A percentile compares a stretch with the other conserved stretches of the same genome.
These are phyloP conservation scores for Austrofundulus limnaeus DNA, from an alignment of 2,113 vertebrate genomes.

Conservation along the genomic window DNA sequence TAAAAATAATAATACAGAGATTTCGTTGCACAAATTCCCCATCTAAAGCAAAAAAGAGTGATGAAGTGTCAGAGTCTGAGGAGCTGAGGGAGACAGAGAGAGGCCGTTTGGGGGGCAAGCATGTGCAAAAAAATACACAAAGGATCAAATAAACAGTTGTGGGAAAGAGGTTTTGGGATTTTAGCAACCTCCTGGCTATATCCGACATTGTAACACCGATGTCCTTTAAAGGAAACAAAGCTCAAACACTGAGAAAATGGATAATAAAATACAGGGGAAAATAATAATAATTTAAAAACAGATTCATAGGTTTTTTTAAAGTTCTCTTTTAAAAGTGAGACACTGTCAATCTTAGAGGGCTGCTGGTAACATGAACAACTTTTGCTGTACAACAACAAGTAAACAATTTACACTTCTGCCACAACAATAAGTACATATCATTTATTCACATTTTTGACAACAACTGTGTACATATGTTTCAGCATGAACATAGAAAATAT, in stretches of 20 bases:
- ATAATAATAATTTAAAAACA: too few species aligned
- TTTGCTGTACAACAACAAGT: not conserved
- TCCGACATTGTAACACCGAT: not conserved
- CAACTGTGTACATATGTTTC: not conserved
- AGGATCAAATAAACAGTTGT: constrained; percentile 9
- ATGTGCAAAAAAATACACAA: constrained; percentile 1
- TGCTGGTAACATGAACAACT: not conserved
- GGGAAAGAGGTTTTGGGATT: constrained; percentile 4
- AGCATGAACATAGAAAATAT: not conserved
- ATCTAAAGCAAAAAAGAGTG: constrained; percentile 5
- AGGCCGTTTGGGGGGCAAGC: constrained; percentile 2
- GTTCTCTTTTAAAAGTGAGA: not conserved
- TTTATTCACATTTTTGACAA: not conserved
- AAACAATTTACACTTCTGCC: not conserved
- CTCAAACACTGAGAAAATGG: not conserved
- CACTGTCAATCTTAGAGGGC: not conserved
- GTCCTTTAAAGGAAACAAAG: constrained; percentile 8
- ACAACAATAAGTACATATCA: not conserved
- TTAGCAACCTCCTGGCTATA: not conserved
- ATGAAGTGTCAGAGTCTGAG: constrained; percentile 2
- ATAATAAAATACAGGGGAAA: not conserved
- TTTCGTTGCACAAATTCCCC: constrained; percentile 17
- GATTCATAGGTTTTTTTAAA: not conserved
- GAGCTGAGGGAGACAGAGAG: not conserved
- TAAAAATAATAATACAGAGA: not conserved